These are phyloP conservation scores for Forficula auricularia DNA, from an alignment of 1,140 invertebrate species.

Conservation along the genomic window DNA sequence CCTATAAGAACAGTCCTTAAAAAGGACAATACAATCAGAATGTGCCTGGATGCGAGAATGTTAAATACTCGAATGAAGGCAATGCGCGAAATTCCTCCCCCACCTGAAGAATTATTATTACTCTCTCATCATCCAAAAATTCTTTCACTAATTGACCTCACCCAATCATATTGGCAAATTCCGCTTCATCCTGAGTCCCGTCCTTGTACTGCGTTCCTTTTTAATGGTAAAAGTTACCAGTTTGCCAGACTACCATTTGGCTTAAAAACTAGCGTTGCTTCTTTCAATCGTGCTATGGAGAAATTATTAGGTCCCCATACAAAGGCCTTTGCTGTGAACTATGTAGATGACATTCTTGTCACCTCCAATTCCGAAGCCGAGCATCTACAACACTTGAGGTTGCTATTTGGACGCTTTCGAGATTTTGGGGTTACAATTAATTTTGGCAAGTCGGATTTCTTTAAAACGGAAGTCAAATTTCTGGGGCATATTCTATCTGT, in stretches of 20 bases:
- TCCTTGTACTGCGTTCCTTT: slow-evolving; percentile 21
- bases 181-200: slow-evolving; percentile 15
- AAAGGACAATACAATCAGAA: slow-evolving; percentile 16
- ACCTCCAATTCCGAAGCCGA: slow-evolving; percentile 12
- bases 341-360: slow-evolving; percentile 13
- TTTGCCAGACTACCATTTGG: slow-evolving; percentile 21
- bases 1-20: slow-evolving; percentile 19
- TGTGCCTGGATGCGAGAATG: slow-evolving; percentile 21
- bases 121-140: slow-evolving; percentile 14
- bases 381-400: slow-evolving; percentile 14
- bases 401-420: slow-evolving; percentile 11
- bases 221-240: slow-evolving; percentile 18
- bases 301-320: not conserved
- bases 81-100: slow-evolving; percentile 6
- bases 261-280: slow-evolving; percentile 12
- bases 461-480: slow-evolving; percentile 21
- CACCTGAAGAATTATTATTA: slow-evolving; percentile 13
- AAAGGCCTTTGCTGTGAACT: not conserved
- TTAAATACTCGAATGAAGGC: slow-evolving; percentile 20
- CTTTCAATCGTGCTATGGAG: slow-evolving; percentile 5
- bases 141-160: slow-evolving; percentile 20
- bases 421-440: slow-evolving; percentile 15
- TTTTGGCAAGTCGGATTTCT: slow-evolving; percentile 16
- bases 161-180: slow-evolving; percentile 23
- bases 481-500: slow-evolving; percentile 22